A percentile compares a stretch with the other conserved stretches of the same genome.
phyloP scores from a whole-genome alignment of 2,113 vertebrate species.

The Ifrita kowaldi region DNA sequence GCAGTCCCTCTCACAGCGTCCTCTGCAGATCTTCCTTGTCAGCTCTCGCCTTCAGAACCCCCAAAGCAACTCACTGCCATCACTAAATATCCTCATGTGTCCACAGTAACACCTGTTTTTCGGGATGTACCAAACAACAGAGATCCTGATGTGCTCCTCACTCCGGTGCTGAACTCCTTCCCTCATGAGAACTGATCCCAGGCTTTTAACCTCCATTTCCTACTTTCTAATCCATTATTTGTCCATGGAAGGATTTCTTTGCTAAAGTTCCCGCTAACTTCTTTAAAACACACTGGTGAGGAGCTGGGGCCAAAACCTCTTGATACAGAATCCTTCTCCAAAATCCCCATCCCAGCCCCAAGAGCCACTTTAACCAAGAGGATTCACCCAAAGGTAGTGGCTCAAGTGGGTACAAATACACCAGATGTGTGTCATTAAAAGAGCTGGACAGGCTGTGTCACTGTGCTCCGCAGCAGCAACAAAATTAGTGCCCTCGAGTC shows the following conservation, averaged over 20 bases:
- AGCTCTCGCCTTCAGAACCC: not conserved
- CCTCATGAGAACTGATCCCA: not conserved
- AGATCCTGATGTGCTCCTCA: not conserved
- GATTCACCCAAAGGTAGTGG: accelerated
- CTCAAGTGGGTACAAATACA: accelerated
- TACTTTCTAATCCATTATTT: not conserved
- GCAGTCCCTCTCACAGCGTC: not conserved
- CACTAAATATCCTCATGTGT: not conserved
- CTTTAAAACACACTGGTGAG: not conserved
- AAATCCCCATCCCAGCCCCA: no score
- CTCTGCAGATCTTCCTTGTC: not conserved
- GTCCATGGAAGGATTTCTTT: not conserved
- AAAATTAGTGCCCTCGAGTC: not conserved
- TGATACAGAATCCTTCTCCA: not conserved
- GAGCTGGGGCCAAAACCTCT: not conserved
- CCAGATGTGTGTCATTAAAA: not conserved
- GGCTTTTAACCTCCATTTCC: not conserved
- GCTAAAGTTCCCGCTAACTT: not conserved
- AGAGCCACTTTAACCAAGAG: not conserved
- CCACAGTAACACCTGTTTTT: not conserved
- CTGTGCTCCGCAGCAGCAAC: not conserved
- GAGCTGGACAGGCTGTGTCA: not conserved
- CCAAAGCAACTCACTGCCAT: not conserved
- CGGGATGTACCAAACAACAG: not conserved
- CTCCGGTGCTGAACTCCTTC: not conserved